Evolutionary conservation across 2,888 invertebrate genomes (phyloP).

Genomic region (Folsomia candida): DNA sequence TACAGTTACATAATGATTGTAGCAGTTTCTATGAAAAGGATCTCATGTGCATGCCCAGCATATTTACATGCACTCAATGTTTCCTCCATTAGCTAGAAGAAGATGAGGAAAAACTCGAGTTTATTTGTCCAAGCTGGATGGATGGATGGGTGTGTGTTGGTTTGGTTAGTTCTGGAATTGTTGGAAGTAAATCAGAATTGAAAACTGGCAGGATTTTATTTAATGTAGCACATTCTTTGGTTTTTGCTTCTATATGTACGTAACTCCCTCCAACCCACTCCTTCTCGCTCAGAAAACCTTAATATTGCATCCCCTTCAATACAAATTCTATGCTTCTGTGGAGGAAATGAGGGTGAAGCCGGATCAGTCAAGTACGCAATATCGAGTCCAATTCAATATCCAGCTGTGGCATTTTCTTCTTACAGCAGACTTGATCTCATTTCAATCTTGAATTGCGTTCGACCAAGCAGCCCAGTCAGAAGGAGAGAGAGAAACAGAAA

Average conservation of each 20-base stretch:
- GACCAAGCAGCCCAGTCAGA: not conserved
- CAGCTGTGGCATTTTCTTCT: constrained; percentile 4
- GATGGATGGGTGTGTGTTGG: too few relatives aligned
- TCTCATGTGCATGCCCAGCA: too few relatives aligned
- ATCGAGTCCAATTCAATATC: not conserved
- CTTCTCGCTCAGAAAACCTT: not conserved
- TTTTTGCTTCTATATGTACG: too few relatives aligned
- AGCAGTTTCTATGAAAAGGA: too few relatives aligned
- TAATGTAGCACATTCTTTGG: not conserved
- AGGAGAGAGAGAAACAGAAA: not conserved
- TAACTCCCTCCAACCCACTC: not conserved
- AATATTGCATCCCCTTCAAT: not conserved
- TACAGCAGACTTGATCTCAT: not conserved
- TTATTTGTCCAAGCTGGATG: too few relatives aligned
- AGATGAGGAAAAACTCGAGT: too few relatives aligned
- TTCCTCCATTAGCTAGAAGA: too few relatives aligned
- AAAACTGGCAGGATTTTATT: not conserved
- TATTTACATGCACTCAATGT: too few relatives aligned
- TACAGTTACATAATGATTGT: too few relatives aligned
- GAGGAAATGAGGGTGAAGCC: not conserved
- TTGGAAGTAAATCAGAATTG: not conserved
- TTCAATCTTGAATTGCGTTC: not conserved
- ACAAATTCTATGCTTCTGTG: not conserved
- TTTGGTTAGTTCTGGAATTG: too few relatives aligned
- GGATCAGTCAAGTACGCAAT: not conserved